Evolutionary conservation across 2,888 invertebrate species (phyloP), one percentile per base, ranked within the genome.

Genomic region (Aleiodes testaceus): DNA sequence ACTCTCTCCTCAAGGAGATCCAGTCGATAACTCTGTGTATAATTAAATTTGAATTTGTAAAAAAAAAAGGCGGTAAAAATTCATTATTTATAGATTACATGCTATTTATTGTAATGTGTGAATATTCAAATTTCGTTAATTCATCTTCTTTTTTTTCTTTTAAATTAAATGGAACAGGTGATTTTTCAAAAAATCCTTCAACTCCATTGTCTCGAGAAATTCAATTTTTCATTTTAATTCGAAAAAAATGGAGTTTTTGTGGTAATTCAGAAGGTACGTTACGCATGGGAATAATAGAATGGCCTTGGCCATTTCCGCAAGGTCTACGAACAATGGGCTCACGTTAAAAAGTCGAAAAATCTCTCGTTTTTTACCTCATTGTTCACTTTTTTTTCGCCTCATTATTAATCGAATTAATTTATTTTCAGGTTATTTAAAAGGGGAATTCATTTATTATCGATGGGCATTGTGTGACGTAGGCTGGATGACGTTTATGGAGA

Each of bases 341-440:
- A 36, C 52, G 52, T 36, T 14, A 66, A 66, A 66, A 66, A 20
- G 59, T 36, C 59, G 16, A 59, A 16, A 59, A 59, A 42, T 59
- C 36, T 59, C 18, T 59, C 14, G 6, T 22, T 55, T 22, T 11
- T 36, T 6, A 1, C 36, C 11, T 9, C 36, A 36, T 36, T 36
- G 36, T 36, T 36, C 36, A 36, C 7, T 7, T 36, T 36, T 7
- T 36, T 36, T 6, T 36, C 9, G 36, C 36, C 36, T 36, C 36
- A 36, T 36, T 36, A 36, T 36, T 36, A 36, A 36, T 36, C 36
- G 36, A 6, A 22, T 26, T 7, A 22, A 5, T 5, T 52, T 20
- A 11, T 22, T 16, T 36, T 9, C 26, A 7, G n/a, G 22, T 53
- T 6, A 22, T 20, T 14, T 22, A 2, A 53, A 55, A 20, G 30